Base-by-base conservation (phyloP, 2,113 vertebrate species). In the Peucedramus taeniatus region DNA sequence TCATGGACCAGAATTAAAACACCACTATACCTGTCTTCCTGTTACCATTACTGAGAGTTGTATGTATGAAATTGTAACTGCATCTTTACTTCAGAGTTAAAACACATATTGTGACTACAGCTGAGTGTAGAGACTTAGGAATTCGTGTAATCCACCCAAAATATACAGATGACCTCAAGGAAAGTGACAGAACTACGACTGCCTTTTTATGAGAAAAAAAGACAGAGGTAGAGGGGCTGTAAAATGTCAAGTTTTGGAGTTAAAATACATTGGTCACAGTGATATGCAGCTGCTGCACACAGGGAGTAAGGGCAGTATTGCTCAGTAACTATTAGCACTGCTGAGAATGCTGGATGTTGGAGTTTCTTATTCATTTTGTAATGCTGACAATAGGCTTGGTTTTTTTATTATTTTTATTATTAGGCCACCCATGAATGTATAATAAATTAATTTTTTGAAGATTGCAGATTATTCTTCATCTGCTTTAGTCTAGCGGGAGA, bases 401-500 rank as follows among this genome's bases (percentile, higher is more conserved):
- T n/a, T n/a, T n/a, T n/a, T n/a, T 79, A 92, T 59, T 30, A 69
- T 82, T 97, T 96, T 97, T 98, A 90, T 96, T 97, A 94, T 63
- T 83, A 91, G 91, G 87, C 56, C 69, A 63, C 93, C 80, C 79
- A 88, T 89, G 87, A 49, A 83, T 81, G 42, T 89, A 96, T 79
- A 98, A 97, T 96, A 98, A 98, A 98, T 76, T 1, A 95, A 76
- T 80, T 97, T 97, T 97, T 95, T 65, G 57, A 95, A 94, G 71
- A 89, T 30, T 64, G 11, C 33, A 92, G 50, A 37, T 28, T 31
- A 33, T 71, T 81, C 37, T 71, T 56, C 26, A 85, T 93, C 92
- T 92, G 42, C 90, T 90, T 87, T 74, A 26, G 51, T 69, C 23
- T 76, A 87, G 35, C 60, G 77, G 35, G 19, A 51, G 70, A 14